These are phyloP conservation scores for Glossosoma conforme DNA, from an alignment of 1,140 invertebrate species.

Conservation along the genomic window DNA sequence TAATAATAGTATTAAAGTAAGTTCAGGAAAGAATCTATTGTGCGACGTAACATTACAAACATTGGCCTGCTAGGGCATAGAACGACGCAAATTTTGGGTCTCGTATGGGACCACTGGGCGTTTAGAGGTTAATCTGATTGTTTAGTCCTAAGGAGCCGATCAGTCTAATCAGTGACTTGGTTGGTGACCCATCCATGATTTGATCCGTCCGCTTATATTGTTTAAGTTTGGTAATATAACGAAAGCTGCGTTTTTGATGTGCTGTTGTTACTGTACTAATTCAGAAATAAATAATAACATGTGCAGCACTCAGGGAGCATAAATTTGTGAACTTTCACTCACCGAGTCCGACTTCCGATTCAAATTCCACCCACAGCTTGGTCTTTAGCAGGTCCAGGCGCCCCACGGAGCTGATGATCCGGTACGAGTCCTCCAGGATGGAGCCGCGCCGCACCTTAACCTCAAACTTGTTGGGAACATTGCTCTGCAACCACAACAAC, in stretches of 20 bases:
- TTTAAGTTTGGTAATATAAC: background rate
- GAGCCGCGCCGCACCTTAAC: conserved; percentile 86
- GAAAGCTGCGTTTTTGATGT: too few species aligned
- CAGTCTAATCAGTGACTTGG: too few species aligned
- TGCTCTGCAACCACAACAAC: conserved; percentile 79
- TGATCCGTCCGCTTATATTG: too few species aligned
- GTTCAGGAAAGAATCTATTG: too few species aligned
- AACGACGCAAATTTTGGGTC: too few species aligned
- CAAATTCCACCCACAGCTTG: conserved; percentile 98
- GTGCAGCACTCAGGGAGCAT: background rate
- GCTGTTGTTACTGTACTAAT: background rate
- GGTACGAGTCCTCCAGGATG: conserved; percentile 94
- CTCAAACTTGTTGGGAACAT: conserved; percentile 97
- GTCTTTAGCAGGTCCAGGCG: conserved; percentile 88
- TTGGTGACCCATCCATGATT: too few species aligned
- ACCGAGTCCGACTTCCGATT: conserved; percentile 87
- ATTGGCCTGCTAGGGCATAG: too few species aligned
- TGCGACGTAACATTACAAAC: too few species aligned
- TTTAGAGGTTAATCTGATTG: too few species aligned
- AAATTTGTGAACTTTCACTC: conserved; percentile 24
- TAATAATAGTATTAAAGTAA: too few species aligned
- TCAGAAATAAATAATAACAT: background rate
- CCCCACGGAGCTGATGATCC: conserved; percentile 80
- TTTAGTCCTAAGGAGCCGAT: too few species aligned
- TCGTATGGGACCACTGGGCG: too few species aligned